Evolutionary conservation across 1,140 invertebrate genomes (phyloP), one percentile per base, ranked within the genome.

Genomic region (Meloidogyne chitwoodi): DNA sequence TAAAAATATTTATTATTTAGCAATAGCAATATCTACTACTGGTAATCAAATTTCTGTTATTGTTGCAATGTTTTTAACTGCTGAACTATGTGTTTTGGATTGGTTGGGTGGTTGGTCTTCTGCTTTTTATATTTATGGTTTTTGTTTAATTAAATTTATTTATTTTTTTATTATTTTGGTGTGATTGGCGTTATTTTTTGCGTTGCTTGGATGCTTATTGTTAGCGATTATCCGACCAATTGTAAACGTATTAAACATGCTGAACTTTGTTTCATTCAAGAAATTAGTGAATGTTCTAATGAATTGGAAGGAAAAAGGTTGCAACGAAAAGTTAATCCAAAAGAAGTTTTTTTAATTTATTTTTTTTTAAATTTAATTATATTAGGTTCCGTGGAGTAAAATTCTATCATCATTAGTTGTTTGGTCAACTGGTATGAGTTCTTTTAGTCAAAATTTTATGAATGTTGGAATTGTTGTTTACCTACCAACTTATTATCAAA

Each of bases 391-490:
- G 6, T 86, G 84, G 84, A 70, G 26, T 16, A 70, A 29, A 41
- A 74, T 86, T 64, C 22, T 85, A 5, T 38, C 34, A 19, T 87
- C 86, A 62, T 77, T 82, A n/a, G 75, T 80, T 6, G 79, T 86
- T 16, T 87, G 86, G 84, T 77, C 84, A 10, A 83, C 80, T 26
- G 81, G 79, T 16, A 63, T 80, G 19, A 78, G 64, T 63, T 81
- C 84, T 61, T 86, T 86, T 62, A 80, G 81, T 65, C 62, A 48
- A 26, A 81, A 84, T 66, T 86, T 87, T 74, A 82, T 86, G 68
- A 87, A 84, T n/a, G 84, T 86, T 22, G 86, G 86, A 41, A 86
- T 79, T 26, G 75, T 87, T 27, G 86, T 87, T 19, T 86, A 86
- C 56, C 68, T 86, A 41, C 84, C 84, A n/a, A 72, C 81, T 26